These are phyloP conservation scores for Ptychadena robeensis DNA, from an alignment of 2,797 vertebrate species.

Conservation along the genomic window DNA sequence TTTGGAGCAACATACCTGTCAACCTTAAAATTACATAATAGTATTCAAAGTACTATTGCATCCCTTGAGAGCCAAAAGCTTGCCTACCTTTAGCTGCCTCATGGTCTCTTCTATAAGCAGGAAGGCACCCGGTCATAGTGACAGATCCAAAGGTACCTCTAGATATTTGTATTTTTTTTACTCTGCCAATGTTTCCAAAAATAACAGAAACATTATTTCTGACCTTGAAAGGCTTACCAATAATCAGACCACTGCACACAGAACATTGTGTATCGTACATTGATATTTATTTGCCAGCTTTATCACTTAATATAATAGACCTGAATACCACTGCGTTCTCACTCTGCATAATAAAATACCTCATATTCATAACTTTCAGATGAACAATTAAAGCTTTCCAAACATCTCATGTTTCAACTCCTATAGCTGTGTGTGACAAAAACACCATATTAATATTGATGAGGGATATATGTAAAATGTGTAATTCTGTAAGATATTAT, in stretches of 20 bases:
- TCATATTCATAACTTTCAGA: constrained; percentile 24
- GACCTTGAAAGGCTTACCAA: neutral
- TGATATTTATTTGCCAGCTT: neutral
- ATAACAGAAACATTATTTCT: too few relatives aligned
- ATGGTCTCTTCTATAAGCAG: too few relatives aligned
- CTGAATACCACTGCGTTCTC: neutral
- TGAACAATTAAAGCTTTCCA: constrained; percentile 18
- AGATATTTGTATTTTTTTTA: too few relatives aligned
- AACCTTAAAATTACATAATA: too few relatives aligned
- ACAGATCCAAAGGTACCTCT: too few relatives aligned
- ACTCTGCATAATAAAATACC: constrained; percentile 17
- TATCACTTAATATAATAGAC: constrained; percentile 2
- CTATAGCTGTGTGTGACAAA: constrained; percentile 21
- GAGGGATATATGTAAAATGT: constrained; percentile 38
- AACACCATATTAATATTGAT: constrained; percentile 45
- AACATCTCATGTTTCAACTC: constrained; percentile 29
- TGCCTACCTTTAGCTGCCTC: too few relatives aligned
- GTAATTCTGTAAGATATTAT: constrained; percentile 18
- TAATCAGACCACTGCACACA: neutral
- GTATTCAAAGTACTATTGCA: too few relatives aligned
- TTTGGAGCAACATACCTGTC: too few relatives aligned
- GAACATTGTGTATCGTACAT: neutral
- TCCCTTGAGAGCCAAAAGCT: too few relatives aligned
- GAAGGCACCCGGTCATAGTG: too few relatives aligned
- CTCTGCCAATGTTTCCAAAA: too few relatives aligned